Evolutionary conservation across 2,888 invertebrate genomes (phyloP).

Genomic region (Phyto melanocephala): DNA sequence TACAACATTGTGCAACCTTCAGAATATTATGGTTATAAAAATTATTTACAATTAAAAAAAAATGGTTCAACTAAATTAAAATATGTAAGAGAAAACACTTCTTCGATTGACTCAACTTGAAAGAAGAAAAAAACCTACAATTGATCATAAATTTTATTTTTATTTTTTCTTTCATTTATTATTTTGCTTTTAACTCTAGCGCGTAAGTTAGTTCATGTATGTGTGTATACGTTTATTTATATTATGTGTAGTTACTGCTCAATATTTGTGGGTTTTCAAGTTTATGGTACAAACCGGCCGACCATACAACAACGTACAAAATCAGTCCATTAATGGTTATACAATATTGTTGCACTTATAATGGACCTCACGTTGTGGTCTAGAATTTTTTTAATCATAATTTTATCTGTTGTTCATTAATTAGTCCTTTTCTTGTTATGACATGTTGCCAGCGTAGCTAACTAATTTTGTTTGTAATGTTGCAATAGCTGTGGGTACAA

Average conservation of each 20-base stretch:
- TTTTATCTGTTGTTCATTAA: conserved; percentile 52
- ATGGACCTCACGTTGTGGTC: conserved; percentile 58
- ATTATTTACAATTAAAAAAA: conserved; percentile 43
- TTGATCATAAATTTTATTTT: conserved; percentile 45
- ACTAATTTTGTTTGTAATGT: conserved; percentile 26
- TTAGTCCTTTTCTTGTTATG: conserved; percentile 60
- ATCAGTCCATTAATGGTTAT: conserved; percentile 40
- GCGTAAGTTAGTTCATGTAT: no score
- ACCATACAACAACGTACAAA: not conserved
- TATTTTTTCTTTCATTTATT: not conserved
- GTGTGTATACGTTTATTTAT: not conserved
- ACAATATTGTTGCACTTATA: conserved; percentile 33
- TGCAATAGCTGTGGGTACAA: not conserved
- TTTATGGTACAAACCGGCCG: conserved; percentile 18
- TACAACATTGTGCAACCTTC: conserved; percentile 51
- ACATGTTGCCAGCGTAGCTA: conserved; percentile 34
- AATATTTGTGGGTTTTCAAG: conserved; percentile 47
- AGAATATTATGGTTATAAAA: conserved; percentile 49
- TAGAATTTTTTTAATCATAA: conserved; percentile 5
- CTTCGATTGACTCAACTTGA: conserved; percentile 15
- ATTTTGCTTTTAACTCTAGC: no score
- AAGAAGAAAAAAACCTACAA: conserved; percentile 53
- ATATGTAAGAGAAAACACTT: not conserved
- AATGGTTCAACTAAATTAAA: conserved; percentile 54
- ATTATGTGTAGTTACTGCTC: not conserved